Percentiles rank a stretch among this genome's conserved stretches.
phyloP scores from a whole-genome alignment of 1,140 invertebrate genomes.

The Phymastichus coffea region DNA sequence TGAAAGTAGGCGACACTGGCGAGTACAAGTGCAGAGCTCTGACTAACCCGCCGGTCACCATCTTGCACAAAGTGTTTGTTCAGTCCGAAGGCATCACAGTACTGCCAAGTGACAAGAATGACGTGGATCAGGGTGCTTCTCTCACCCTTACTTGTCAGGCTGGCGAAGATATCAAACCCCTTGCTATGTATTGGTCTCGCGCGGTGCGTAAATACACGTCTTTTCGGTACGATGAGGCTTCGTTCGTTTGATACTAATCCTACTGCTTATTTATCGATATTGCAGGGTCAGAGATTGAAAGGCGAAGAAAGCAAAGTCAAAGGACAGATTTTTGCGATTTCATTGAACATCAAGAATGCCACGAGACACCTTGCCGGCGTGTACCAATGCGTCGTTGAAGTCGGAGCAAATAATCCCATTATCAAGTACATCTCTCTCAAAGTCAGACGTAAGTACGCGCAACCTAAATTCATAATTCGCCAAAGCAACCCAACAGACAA shows the following conservation, averaged over 20 bases:
- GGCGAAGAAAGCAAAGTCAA: not conserved
- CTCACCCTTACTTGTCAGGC: constrained; percentile 7
- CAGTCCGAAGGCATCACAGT: not conserved
- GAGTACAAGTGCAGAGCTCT: not conserved
- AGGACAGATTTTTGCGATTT: too few species aligned
- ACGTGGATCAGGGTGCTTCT: not conserved
- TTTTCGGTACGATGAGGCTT: too few species aligned
- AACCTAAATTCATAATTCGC: too few species aligned
- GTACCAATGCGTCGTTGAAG: constrained; percentile 18
- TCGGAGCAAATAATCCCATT: not conserved
- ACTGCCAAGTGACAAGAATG: not conserved
- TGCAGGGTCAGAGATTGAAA: not conserved
- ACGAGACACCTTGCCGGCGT: constrained; percentile 14
- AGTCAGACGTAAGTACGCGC: constrained; percentile 24
- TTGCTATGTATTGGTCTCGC: not conserved
- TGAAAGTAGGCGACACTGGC: not conserved
- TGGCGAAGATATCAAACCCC: not conserved
- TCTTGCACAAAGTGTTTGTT: not conserved
- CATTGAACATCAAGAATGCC: too few species aligned
- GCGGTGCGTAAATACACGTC: constrained; percentile 4
- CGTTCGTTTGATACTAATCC: not conserved
- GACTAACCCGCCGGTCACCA: too few species aligned
- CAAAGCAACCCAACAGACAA: too few species aligned
- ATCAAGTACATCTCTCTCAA: constrained; percentile 2
- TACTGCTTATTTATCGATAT: not conserved